Evolutionary conservation across 2,888 invertebrate genomes (phyloP), one percentile per base, ranked within the genome.

Genomic region (Dendrolimus houi): DNA sequence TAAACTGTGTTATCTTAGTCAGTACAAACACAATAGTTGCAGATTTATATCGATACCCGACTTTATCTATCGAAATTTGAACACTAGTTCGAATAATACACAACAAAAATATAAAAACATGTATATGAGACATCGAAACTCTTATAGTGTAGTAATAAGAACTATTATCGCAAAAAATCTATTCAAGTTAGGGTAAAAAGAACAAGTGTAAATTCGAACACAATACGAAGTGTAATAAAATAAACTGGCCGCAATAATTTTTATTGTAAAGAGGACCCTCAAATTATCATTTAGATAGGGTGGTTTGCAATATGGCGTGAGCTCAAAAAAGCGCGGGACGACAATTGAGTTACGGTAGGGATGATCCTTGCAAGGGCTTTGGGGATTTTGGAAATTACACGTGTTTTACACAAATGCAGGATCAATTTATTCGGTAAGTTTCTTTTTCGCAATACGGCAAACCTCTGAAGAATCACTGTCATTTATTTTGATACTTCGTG

Each of bases 281-380:
- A 83, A 84, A 89, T 89, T 89, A 89, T 89, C 88, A 89, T 89
- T 89, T 88, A 89, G 87, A 89, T 89, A 84, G 88, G 87, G 84
- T 74, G 83, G 77, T 67, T 65, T 68, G 78, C 87, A 88, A 86
- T 88, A 86, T 85, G 86, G 86, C 85, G 83, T 66, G 75, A 70
- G 71, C 70, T 65, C 62, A 80, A 79, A 14, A 81, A 86, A 9
- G 12, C 47, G 47, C 47, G 12, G 47, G 47, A 73, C 74, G 73
- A 72, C 81, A 75, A 82, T 83, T 82, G 83, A 80, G 80, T 80
- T 80, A 80, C 80, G 75, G 71, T 71, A 72, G 81, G 81, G 79
- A 79, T 75, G 77, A 74, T 70, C 76, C 77, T 77, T 74, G 66
- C 66, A 67, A 64, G 69, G 70, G 63, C 68, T 73, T 67, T 67